Evolutionary conservation across 2,888 invertebrate species (phyloP), one percentile per base, ranked within the genome.

Genomic region (Caenorhabditis afra): DNA sequence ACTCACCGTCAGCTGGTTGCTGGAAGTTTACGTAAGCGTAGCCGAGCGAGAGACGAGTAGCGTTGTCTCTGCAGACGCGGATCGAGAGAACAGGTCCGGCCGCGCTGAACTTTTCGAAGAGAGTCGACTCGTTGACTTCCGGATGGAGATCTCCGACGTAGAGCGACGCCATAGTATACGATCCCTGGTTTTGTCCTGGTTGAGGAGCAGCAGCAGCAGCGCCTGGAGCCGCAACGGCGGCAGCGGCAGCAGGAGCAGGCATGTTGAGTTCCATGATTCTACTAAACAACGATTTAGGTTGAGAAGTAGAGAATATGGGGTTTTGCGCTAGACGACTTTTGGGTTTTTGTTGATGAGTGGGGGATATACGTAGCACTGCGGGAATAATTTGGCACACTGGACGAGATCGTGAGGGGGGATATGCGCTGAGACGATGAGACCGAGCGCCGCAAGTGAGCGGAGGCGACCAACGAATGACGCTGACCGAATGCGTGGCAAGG

Each of bases 11-110:
- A 88, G 96, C 95, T 89, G 98, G 97, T 92, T 98, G 97, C 92
- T 99, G 98, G 92, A 99, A 99, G 93, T 99, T 99, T 88, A 99
- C 98, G 92, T 99, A 99, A 89, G 99, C 99, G 93, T 99, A 99
- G 86, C 99, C 99, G 88, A 99, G 93, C 76, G 98, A 99, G 90
- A 97, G 94, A 90, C 98, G 94, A 86, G 97, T 97, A 87, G 97
- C 94, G 93, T 97, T 94, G 92, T 99, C 99, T 90, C 99, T 94
- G 92, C 99, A 99, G 81, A 99, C 98, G 90, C 99, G 94, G 91
- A 99, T 99, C 79, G 98, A 98, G 85, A 99, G 93, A 82, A 99
- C 98, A 85, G 98, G 97, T 83, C 99, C 99, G 91, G 97, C 96
- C 89, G 96, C 94, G 86, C 97, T 97, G 93, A 99, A 99, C 93